A percentile compares a stretch with the other conserved stretches of the same genome.
These are phyloP conservation scores for Scaptomyza parva DNA, from an alignment of 2,888 invertebrate species.

Conservation along the genomic window DNA sequence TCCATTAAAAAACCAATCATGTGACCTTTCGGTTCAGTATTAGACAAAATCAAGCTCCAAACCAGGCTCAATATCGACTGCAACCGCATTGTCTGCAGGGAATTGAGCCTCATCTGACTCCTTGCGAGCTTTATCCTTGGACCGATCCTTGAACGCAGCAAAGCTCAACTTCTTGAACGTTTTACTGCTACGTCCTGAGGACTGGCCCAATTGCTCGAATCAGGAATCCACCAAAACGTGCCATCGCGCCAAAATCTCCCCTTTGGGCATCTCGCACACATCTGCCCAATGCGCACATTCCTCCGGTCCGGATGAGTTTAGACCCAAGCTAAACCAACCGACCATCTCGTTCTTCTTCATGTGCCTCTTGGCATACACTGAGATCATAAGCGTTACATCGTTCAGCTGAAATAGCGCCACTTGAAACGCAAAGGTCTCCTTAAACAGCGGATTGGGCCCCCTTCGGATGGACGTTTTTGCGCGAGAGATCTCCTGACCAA, in stretches of 20 bases:
- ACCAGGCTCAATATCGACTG: constrained; percentile 84
- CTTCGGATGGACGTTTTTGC: constrained; percentile 96
- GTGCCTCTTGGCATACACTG: constrained; percentile 96
- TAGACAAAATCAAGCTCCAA: constrained; percentile 84
- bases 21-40: constrained; percentile 22
- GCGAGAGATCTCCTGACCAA: constrained; percentile 96
- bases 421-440: constrained; percentile 98
- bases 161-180: constrained; percentile 79
- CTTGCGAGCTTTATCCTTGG: constrained; percentile 79
- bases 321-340: constrained; percentile 97
- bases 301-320: constrained; percentile 96
- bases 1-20: constrained; percentile 59
- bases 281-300: constrained; percentile 97
- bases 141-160: constrained; percentile 82
- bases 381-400: constrained; percentile 97
- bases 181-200: constrained; percentile 82
- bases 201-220: constrained; percentile 86
- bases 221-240: constrained; percentile 94
- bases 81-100: constrained; percentile 78
- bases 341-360: constrained; percentile 98
- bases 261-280: constrained; percentile 93
- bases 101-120: constrained; percentile 52
- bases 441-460: constrained; percentile 97
- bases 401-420: constrained; percentile 97
- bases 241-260: constrained; percentile 97